phyloP scores from a whole-genome alignment of 2,113 vertebrate genomes.

The Oceanites oceanicus region DNA sequence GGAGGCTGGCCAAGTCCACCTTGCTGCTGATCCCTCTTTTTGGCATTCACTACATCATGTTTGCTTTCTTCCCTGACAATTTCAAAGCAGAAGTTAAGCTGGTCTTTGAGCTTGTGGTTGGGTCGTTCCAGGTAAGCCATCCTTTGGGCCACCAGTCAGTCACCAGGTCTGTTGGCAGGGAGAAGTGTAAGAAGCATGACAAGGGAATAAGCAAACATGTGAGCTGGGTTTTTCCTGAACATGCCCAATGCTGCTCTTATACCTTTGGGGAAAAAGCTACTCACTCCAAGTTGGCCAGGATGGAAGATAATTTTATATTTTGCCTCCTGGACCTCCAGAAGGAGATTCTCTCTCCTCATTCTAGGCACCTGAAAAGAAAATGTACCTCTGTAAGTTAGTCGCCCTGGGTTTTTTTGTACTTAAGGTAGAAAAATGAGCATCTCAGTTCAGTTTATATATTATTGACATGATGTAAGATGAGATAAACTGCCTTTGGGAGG shows the following conservation, averaged over 20 bases:
- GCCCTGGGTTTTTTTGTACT: neutral
- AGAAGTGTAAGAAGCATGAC: fast-evolving
- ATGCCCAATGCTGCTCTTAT: neutral
- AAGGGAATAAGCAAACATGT: neutral
- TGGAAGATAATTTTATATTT: neutral
- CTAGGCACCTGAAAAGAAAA: neutral
- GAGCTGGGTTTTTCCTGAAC: neutral
- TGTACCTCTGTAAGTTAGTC: neutral
- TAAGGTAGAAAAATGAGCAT: neutral
- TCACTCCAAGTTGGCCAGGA: neutral
- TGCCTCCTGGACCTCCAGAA: neutral
- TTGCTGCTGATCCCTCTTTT: constrained; percentile 96
- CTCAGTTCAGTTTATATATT: neutral
- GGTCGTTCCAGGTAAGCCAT: constrained; percentile 91
- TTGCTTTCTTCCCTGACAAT: constrained; percentile 92
- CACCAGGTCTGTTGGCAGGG: neutral
- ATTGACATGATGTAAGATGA: neutral
- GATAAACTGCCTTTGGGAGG: neutral
- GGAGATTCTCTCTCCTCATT: neutral
- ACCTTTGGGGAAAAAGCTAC: neutral
- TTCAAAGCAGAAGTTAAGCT: constrained; percentile 83
- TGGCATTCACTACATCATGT: constrained; percentile 93
- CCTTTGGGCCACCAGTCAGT: neutral
- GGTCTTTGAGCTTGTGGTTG: constrained; percentile 89
- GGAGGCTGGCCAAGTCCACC: constrained; percentile 96